Conservation (phyloP, 1,140 invertebrate species). For the Drosophila setifemur region DNA sequence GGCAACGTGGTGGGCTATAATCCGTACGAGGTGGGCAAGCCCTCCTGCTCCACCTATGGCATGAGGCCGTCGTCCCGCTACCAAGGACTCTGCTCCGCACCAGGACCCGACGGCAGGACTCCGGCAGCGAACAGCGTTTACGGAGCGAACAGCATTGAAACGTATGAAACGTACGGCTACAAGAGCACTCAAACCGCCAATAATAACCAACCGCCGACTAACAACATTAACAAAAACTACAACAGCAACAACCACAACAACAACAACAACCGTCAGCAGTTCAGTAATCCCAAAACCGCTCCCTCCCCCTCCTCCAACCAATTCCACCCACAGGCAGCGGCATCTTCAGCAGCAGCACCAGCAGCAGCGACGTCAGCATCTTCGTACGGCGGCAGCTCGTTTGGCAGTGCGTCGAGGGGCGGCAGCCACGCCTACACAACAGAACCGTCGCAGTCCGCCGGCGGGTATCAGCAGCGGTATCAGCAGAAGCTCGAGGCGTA, state of each 20-base stretch:
- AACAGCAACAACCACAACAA: slow-evolving; percentile 30
- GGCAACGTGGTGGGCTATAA: slow-evolving; percentile 90
- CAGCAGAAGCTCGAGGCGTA: slow-evolving; percentile 75
- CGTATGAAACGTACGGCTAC: slow-evolving; percentile 79
- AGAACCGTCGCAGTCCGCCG: slow-evolving; percentile 43
- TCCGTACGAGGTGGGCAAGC: slow-evolving; percentile 89
- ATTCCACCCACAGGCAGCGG: slow-evolving; percentile 62
- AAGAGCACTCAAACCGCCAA: slow-evolving; percentile 45
- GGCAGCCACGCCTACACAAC: slow-evolving; percentile 67
- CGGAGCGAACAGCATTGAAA: slow-evolving; percentile 74
- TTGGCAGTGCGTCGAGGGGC: slow-evolving; percentile 47
- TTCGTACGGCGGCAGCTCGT: slow-evolving; percentile 56
- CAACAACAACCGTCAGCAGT: slow-evolving; percentile 32
- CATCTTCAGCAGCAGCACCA: slow-evolving; percentile 28
- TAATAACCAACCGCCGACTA: slow-evolving; percentile 65
- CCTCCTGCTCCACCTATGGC: slow-evolving; percentile 87
- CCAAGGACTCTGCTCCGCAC: slow-evolving; percentile 86
- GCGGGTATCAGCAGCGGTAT: slow-evolving; percentile 47
- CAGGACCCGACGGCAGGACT: slow-evolving; percentile 33
- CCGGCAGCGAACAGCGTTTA: slow-evolving; percentile 50
- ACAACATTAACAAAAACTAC: slow-evolving; percentile 73
- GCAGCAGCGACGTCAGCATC: slow-evolving; percentile 20
- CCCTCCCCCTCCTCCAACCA: slow-evolving; percentile 42
- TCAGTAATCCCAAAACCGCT: slow-evolving; percentile 53
- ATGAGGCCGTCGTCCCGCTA: slow-evolving; percentile 88